A percentile compares a stretch with the other conserved stretches of the same genome.
Evolutionary conservation across 2,113 vertebrate species (phyloP).

Genomic region (Ranitomeya imitator): DNA sequence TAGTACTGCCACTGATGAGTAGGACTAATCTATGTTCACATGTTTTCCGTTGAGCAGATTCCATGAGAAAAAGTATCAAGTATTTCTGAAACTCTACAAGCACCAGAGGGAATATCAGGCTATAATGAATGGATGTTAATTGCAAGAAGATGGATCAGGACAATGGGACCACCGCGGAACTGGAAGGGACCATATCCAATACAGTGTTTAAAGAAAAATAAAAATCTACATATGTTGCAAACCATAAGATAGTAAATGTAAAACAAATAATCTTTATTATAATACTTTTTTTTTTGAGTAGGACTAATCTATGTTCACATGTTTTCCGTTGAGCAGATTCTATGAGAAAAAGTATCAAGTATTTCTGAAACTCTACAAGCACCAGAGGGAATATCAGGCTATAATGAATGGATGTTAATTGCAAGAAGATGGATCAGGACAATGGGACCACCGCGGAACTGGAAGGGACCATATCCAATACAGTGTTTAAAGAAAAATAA

Average conservation of each 20-base stretch:
- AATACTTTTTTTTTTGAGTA: no score
- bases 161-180: conserved; percentile 2
- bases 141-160: rapidly evolving
- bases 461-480: neutral
- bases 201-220: neutral
- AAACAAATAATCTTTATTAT: no score
- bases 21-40: neutral
- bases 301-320: neutral
- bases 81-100: conserved; percentile 84
- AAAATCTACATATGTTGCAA: no score
- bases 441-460: neutral
- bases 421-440: rapidly evolving
- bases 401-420: conserved; percentile 77
- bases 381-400: conserved; percentile 86
- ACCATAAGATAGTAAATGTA: no score
- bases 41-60: conserved; percentile 74
- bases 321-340: conserved; percentile 74
- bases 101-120: conserved; percentile 88
- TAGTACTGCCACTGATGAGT: neutral
- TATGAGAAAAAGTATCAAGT: conserved; percentile 91
- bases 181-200: neutral
- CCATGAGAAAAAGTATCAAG: conserved; percentile 89
- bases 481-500: neutral
- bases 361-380: conserved; percentile 83
- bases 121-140: conserved; percentile 77